Evolutionary conservation across 1,140 invertebrate genomes (phyloP).

Genomic region (Eupristina koningsbergeri): DNA sequence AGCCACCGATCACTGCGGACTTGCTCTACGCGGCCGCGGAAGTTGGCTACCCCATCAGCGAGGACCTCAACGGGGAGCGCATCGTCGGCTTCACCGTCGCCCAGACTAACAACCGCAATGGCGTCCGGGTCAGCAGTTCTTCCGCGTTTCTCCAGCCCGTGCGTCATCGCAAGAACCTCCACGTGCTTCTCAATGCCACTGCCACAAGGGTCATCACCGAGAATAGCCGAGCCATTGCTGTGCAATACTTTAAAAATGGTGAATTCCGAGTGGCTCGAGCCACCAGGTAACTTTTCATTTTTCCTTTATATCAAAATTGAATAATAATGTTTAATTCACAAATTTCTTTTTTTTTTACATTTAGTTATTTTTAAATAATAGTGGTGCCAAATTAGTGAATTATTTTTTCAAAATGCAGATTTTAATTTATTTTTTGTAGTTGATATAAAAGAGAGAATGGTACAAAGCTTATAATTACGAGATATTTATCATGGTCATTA

Average conservation of each 20-base stretch:
- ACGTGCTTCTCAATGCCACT: slow-evolving; percentile 80
- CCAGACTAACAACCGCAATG: slow-evolving; percentile 76
- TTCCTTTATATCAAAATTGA: too few relatives aligned
- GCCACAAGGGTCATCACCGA: slow-evolving; percentile 79
- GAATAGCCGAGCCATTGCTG: slow-evolving; percentile 74
- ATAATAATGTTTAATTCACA: too few relatives aligned
- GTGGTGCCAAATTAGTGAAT: too few relatives aligned
- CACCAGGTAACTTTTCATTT: slow-evolving; percentile 56
- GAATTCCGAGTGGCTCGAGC: slow-evolving; percentile 51
- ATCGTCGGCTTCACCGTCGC: slow-evolving; percentile 71
- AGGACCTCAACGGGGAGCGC: slow-evolving; percentile 75
- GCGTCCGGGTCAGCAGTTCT: slow-evolving; percentile 79
- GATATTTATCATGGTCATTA: too few relatives aligned
- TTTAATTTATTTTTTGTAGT: too few relatives aligned
- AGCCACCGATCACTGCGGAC: slow-evolving; percentile 70
- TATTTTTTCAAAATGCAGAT: too few relatives aligned
- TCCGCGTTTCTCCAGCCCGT: slow-evolving; percentile 79
- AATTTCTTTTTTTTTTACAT: too few relatives aligned
- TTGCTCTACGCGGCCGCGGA: slow-evolving; percentile 76
- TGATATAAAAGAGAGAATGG: too few relatives aligned
- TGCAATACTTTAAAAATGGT: slow-evolving; percentile 71
- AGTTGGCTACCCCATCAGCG: slow-evolving; percentile 73
- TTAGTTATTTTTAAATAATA: too few relatives aligned
- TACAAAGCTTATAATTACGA: too few relatives aligned
- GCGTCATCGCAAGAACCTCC: slow-evolving; percentile 79